phyloP scores from a whole-genome alignment of 2,797 vertebrate genomes.

The Chelonia mydas region DNA sequence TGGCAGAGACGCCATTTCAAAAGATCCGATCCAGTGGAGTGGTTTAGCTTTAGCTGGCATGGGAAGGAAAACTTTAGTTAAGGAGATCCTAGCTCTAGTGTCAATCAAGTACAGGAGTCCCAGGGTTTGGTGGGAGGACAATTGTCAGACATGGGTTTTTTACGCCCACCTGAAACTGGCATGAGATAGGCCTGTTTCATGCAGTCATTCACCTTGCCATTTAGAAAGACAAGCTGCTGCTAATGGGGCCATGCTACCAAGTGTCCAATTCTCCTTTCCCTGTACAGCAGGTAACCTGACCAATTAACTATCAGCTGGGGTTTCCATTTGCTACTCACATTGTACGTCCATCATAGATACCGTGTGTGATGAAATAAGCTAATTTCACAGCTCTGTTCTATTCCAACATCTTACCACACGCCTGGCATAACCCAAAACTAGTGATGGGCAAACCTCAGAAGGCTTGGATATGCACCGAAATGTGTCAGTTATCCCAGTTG shows the following conservation, averaged over 20 bases:
- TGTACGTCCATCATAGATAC: not conserved
- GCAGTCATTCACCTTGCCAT: not conserved
- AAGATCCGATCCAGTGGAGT: not conserved
- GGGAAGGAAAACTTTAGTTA: not conserved
- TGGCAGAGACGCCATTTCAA: not conserved
- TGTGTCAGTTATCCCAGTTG: conserved; percentile 5
- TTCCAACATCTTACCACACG: not conserved
- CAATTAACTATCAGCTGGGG: not conserved
- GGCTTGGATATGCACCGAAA: not conserved
- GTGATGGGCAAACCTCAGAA: conserved; percentile 7
- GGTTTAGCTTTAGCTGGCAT: not conserved
- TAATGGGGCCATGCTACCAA: not conserved
- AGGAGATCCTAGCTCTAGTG: not conserved
- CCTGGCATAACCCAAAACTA: not conserved
- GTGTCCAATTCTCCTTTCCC: not conserved
- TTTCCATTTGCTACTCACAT: conserved; percentile 24
- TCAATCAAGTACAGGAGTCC: not conserved
- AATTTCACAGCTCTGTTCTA: not conserved
- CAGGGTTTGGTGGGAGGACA: fast-evolving
- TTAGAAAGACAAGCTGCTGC: not conserved
- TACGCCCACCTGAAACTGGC: not conserved
- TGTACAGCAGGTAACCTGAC: not conserved
- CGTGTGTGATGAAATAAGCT: not conserved
- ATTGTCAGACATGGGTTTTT: not conserved
- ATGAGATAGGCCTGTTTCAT: not conserved